Evolutionary conservation across 2,888 invertebrate species (phyloP), one percentile per base, ranked within the genome.

Genomic region (Phorcus lineatus): DNA sequence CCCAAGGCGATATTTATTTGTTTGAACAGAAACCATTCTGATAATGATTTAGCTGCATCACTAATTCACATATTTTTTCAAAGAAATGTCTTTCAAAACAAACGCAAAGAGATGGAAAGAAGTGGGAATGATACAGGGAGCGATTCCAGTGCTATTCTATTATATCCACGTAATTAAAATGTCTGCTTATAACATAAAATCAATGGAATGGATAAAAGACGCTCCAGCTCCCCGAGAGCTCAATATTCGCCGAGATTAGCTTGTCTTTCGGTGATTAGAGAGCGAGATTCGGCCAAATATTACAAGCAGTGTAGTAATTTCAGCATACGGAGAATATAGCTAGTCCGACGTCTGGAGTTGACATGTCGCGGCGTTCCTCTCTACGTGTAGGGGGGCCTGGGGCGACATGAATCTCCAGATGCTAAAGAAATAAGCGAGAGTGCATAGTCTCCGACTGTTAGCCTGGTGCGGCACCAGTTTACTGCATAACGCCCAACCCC

Each of bases 121-220:
- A 24, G 55, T 22, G 53, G 17, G 17, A 31, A 28, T 76, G 11
- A 28, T 55, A 36, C 19, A 31, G 76, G 17, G 55, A 53, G 55
- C 53, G 31, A 53, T 36, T 54, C 55, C 55, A 16, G 19, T 36
- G 28, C 55, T n/a, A 28, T n/a, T 9, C 54, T 31, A 54, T 55
- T 76, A n/a, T 55, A 28, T 31, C 52, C 74, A n/a, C 67, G 53
- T 76, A 76, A 76, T 76, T 76, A 76, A 75, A 55, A 76, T 36
- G 76, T 76, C 76, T 76, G 76, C 36, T 54, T 55, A 76, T 54
- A 76, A 76, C 76, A 55, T 54, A 76, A 76, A 76, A 76, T 76
- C 76, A 76, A 76, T 76, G 76, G 31, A 28, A n/a, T n/a, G 31
- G 54, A 55, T 36, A 54, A 76, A 74, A 76, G 55, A 31, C 54